These are phyloP conservation scores for Drosophila setifemur DNA, from an alignment of 1,140 invertebrate species.

Conservation along the genomic window DNA sequence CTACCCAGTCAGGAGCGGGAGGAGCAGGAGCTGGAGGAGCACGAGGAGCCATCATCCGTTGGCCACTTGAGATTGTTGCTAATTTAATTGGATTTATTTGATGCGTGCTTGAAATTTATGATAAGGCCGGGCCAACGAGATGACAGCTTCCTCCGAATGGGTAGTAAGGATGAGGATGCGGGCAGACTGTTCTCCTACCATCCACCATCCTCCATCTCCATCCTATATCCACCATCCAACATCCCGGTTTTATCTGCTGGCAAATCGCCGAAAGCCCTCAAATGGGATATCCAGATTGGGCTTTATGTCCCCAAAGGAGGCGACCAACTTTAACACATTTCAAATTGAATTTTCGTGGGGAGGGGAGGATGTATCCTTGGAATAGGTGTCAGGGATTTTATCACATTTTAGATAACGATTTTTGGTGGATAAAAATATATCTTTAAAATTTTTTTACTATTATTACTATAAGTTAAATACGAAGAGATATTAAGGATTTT, in stretches of 20 bases:
- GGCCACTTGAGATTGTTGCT: conserved; percentile 59
- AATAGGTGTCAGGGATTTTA: too few relatives aligned
- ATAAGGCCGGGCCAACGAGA: conserved; percentile 17
- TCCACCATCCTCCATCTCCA: background rate
- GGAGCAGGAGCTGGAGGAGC: background rate
- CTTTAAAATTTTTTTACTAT: too few relatives aligned
- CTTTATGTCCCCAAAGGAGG: conserved; percentile 14
- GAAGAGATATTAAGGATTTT: too few relatives aligned
- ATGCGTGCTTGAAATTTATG: conserved; percentile 54
- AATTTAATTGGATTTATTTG: conserved; percentile 62
- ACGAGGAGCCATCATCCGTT: conserved; percentile 17
- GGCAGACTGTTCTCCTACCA: too few relatives aligned
- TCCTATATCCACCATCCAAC: background rate
- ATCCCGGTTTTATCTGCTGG: conserved; percentile 9
- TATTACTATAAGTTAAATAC: too few relatives aligned
- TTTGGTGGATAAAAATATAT: too few relatives aligned
- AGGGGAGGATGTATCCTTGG: too few relatives aligned
- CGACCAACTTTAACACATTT: background rate
- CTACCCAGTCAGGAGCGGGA: too few relatives aligned
- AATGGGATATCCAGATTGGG: conserved; percentile 36
- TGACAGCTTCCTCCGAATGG: too few relatives aligned
- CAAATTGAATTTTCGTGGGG: conserved; percentile 38
- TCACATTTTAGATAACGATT: too few relatives aligned
- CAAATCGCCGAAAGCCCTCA: conserved; percentile 32
- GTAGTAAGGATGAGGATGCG: too few relatives aligned